Conservation (phyloP, 2,888 invertebrate species). For the Tillus elongatus region DNA sequence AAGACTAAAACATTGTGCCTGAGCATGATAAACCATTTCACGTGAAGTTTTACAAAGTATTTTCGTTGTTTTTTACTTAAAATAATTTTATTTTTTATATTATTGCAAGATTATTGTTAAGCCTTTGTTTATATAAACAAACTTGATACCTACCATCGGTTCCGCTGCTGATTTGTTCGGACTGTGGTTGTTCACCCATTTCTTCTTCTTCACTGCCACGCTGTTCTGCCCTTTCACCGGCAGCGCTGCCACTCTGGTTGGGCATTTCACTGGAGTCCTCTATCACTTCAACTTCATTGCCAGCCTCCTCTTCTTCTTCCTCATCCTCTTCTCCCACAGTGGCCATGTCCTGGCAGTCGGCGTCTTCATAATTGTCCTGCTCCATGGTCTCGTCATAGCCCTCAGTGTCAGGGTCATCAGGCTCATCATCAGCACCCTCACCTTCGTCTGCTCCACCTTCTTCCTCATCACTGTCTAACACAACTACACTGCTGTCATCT, state of each 20-base stretch:
- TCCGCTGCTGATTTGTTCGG: constrained; percentile 68
- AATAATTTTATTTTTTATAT: too few species aligned
- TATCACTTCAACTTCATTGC: constrained; percentile 50
- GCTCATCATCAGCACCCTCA: constrained; percentile 46
- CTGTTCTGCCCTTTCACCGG: constrained; percentile 24
- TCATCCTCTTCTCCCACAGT: constrained; percentile 43
- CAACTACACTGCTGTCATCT: constrained; percentile 57
- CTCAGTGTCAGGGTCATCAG: constrained; percentile 48
- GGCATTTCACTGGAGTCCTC: constrained; percentile 58
- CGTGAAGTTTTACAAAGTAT: too few species aligned
- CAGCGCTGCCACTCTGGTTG: constrained; percentile 47
- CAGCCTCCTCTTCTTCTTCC: constrained; percentile 36
- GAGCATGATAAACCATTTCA: too few species aligned
- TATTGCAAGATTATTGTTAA: too few species aligned
- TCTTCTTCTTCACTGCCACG: constrained; percentile 41
- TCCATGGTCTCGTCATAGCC: constrained; percentile 47
- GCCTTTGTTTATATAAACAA: too few species aligned
- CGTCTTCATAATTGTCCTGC: constrained; percentile 46
- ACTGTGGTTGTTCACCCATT: constrained; percentile 46
- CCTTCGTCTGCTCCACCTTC: constrained; percentile 54
- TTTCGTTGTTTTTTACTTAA: too few species aligned
- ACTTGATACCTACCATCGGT: constrained; percentile 49
- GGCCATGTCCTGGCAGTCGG: constrained; percentile 42
- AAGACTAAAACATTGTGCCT: too few species aligned
- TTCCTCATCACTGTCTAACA: constrained; percentile 71